A percentile compares a stretch with the other conserved stretches of the same genome.
phyloP scores from a whole-genome alignment of 2,888 invertebrate species.

The Nesidiocoris tenuis region DNA sequence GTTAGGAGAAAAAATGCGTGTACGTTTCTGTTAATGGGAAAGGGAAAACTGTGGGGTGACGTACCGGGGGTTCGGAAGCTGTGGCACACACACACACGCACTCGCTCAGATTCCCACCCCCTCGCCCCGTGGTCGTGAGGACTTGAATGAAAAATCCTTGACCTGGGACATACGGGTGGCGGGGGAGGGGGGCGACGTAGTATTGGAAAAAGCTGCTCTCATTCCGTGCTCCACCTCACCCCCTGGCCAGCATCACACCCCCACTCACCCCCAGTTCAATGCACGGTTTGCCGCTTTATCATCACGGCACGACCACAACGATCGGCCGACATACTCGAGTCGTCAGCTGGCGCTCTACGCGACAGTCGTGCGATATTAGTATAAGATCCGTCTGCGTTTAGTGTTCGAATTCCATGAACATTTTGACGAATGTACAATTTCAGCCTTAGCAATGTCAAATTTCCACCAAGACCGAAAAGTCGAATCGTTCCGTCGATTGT shows the following conservation, averaged over 20 bases:
- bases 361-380: no score
- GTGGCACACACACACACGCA: background rate
- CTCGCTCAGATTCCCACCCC: background rate
- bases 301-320: background rate
- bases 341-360: no score
- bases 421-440: no score
- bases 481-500: no score
- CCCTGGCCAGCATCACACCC: background rate
- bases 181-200: slow-evolving; percentile 21
- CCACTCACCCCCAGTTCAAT: background rate
- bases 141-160: slow-evolving; percentile 39
- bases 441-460: no score
- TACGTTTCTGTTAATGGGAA: background rate
- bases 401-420: no score
- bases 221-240: background rate
- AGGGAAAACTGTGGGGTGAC: background rate
- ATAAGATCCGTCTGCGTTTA: no score
- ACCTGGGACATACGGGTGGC: slow-evolving; percentile 22
- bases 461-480: no score
- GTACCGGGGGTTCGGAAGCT: background rate
- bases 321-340: no score
- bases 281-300: background rate
- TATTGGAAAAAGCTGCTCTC: slow-evolving; percentile 34
- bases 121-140: background rate
- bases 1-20: slow-evolving; percentile 19